Evolutionary conservation across 2,888 invertebrate genomes (phyloP).

Genomic region (Steromphala cineraria): DNA sequence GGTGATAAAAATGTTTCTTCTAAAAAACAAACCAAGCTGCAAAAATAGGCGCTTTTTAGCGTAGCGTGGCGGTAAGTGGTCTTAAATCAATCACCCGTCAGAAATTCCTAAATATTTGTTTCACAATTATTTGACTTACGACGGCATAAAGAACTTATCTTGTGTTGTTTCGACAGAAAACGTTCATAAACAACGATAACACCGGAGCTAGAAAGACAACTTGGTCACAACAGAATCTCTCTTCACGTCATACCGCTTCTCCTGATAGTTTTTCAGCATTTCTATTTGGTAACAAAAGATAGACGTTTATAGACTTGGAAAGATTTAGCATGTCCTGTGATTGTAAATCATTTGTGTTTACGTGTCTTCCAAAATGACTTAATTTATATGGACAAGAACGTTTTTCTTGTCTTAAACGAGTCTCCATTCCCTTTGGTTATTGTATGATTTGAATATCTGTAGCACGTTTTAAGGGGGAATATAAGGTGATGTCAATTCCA

Average conservation of each 20-base stretch:
- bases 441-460: too few relatives aligned
- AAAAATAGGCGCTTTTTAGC: background rate
- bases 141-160: background rate
- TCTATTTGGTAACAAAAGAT: background rate
- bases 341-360: too few relatives aligned
- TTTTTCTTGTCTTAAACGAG: too few relatives aligned
- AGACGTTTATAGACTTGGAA: background rate
- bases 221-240: background rate
- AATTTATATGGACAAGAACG: too few relatives aligned
- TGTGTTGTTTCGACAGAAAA: background rate
- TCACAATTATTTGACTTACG: constrained; percentile 5
- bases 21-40: background rate
- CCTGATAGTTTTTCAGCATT: background rate
- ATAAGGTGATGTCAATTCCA: too few relatives aligned
- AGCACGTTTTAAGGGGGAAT: too few relatives aligned
- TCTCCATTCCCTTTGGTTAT: too few relatives aligned
- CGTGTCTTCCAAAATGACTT: too few relatives aligned
- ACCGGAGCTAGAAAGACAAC: background rate
- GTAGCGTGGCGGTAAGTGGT: background rate
- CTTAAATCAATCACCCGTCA: background rate
- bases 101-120: background rate
- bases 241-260: background rate
- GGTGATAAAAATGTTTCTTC: background rate
- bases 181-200: background rate
- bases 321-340: background rate